Conservation (phyloP, 2,888 invertebrate species). For the Eupithecia inturbata region DNA sequence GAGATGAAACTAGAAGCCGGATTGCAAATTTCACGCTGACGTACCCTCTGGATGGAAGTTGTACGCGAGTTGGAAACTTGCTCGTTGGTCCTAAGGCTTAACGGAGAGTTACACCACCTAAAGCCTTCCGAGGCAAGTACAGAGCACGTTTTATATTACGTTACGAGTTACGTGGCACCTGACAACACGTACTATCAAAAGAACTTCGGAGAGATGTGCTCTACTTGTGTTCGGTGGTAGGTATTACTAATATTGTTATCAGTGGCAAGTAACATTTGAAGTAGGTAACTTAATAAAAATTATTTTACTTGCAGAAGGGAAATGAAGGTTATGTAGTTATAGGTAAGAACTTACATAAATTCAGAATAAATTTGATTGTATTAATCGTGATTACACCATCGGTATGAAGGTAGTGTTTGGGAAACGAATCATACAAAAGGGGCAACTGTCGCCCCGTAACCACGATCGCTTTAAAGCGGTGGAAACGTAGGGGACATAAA, state of each 20-base stretch:
- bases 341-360: background rate
- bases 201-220: conserved; percentile 36
- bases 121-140: conserved; percentile 52
- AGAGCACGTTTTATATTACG: conserved; percentile 60
- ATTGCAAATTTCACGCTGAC: conserved; percentile 48
- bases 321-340: background rate
- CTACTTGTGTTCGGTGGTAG: too few species aligned
- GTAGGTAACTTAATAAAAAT: background rate
- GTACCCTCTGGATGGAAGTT: conserved; percentile 51
- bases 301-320: background rate
- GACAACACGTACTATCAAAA: conserved; percentile 55
- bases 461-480: too few species aligned
- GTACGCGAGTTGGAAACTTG: conserved; percentile 42
- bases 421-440: too few species aligned
- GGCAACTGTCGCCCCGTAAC: too few species aligned
- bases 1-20: conserved; percentile 47
- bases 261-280: background rate
- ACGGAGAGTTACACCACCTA: conserved; percentile 50
- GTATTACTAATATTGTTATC: background rate
- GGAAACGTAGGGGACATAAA: too few species aligned
- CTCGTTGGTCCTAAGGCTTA: conserved; percentile 48
- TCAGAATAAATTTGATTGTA: background rate
- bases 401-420: too few species aligned
- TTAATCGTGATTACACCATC: background rate
- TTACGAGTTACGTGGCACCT: conserved; percentile 54